Evolutionary conservation across 2,113 vertebrate species (phyloP).

Genomic region (Oreocharis arfaki): DNA sequence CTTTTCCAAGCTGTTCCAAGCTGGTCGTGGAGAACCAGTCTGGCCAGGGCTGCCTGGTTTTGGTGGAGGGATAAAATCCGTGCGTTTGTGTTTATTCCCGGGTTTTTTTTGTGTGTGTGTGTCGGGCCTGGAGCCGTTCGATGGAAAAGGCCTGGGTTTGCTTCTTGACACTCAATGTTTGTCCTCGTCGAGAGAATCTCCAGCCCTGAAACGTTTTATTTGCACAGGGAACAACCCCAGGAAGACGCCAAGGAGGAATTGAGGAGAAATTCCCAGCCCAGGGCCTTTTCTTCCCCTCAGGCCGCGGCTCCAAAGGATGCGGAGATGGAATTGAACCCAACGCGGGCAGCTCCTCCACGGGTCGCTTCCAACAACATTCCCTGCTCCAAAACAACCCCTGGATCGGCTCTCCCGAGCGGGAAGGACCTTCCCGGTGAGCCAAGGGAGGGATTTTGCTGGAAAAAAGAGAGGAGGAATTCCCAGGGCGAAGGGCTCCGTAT

Average conservation of each 20-base stretch:
- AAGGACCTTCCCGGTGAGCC: accelerated
- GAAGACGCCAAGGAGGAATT: neutral
- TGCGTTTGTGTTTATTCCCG: neutral
- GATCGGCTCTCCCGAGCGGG: accelerated
- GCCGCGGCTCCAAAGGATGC: neutral
- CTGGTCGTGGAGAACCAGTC: neutral
- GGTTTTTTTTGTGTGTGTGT: neutral
- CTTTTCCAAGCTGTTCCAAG: neutral
- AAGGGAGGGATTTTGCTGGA: neutral
- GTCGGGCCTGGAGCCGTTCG: accelerated
- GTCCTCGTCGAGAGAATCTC: neutral
- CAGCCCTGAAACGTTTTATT: neutral
- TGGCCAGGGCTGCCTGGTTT: neutral
- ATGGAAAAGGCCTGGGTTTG: neutral
- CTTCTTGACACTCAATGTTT: accelerated
- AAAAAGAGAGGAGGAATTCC: neutral
- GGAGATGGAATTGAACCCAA: neutral
- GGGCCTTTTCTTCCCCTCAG: neutral
- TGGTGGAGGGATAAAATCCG: neutral
- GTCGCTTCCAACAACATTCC: neutral
- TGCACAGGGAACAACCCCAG: neutral
- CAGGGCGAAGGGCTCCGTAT: accelerated
- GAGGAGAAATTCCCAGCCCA: neutral
- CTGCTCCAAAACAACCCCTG: accelerated
- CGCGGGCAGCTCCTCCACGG: accelerated